These are phyloP conservation scores for Pseudocheirus occidentalis DNA, from an alignment of 2,797 vertebrate species.

Conservation along the genomic window DNA sequence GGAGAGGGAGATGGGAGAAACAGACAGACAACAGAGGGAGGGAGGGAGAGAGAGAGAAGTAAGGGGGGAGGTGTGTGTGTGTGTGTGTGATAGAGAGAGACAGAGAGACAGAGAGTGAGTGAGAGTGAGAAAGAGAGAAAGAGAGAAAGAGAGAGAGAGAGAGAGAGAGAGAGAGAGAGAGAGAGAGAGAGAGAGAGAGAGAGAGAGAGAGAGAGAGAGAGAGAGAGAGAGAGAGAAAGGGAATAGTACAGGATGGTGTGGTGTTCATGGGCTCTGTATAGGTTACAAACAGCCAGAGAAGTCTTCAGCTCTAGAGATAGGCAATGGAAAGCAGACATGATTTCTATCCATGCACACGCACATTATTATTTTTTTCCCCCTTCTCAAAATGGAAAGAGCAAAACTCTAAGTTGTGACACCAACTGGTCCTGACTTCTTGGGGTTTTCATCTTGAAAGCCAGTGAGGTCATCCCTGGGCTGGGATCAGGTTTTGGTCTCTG, in stretches of 20 bases:
- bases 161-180: background rate
- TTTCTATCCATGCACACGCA: background rate
- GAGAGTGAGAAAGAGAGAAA: background rate
- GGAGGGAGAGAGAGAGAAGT: no score
- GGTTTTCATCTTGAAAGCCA: background rate
- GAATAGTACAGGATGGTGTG: background rate
- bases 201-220: no score
- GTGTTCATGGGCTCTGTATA: background rate
- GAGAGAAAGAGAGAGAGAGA: background rate
- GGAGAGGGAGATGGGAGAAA: no score
- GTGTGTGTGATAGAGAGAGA: background rate
- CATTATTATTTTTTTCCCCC: background rate
- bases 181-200: no score
- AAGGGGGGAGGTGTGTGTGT: accelerated
- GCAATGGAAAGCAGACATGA: background rate
- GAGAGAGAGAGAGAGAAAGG: background rate
- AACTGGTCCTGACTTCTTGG: background rate
- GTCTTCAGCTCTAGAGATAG: background rate
- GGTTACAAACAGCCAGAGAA: background rate
- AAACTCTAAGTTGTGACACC: background rate
- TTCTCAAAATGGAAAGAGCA: background rate
- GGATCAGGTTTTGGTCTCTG: background rate
- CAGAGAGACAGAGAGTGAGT: background rate
- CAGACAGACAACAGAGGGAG: no score
- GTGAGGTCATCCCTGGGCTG: background rate